These are phyloP conservation scores for Brachionus rubens DNA, from an alignment of 1,140 invertebrate genomes.

Conservation along the genomic window DNA sequence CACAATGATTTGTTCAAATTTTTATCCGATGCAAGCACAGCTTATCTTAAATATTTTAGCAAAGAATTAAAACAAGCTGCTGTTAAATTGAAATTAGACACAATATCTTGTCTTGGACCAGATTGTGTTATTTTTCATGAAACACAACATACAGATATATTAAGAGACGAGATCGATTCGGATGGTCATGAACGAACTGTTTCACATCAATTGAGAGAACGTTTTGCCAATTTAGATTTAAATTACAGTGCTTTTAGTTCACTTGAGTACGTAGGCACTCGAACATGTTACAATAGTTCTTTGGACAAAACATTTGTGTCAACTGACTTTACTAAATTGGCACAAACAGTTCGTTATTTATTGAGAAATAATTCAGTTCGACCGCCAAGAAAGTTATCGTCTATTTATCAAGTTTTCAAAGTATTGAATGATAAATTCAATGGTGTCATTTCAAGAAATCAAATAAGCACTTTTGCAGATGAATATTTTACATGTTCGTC, in stretches of 20 bases:
- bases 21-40: conserved; percentile 72
- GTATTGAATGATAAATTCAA: conserved; percentile 75
- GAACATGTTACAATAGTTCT: conserved; percentile 56
- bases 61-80: conserved; percentile 66
- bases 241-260: conserved; percentile 70
- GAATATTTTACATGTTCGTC: conserved; percentile 75
- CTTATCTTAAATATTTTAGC: conserved; percentile 73
- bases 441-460: conserved; percentile 67
- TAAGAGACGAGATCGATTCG: conserved; percentile 49
- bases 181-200: conserved; percentile 52
- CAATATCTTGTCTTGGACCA: conserved; percentile 67
- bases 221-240: conserved; percentile 67
- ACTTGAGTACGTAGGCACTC: conserved; percentile 70
- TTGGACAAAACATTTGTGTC: conserved; percentile 34
- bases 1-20: conserved; percentile 77
- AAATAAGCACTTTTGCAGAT: conserved; percentile 70
- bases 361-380: conserved; percentile 69
- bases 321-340: conserved; percentile 65
- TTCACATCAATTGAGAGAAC: conserved; percentile 64
- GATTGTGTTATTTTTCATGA: conserved; percentile 77
- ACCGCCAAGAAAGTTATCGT: conserved; percentile 66
- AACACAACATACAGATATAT: conserved; percentile 69
- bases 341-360: conserved; percentile 63
- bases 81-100: conserved; percentile 61
- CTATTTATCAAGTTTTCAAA: conserved; percentile 70